Evolutionary conservation across 2,888 invertebrate species (phyloP).

Genomic region (Cheilosia vulpina): DNA sequence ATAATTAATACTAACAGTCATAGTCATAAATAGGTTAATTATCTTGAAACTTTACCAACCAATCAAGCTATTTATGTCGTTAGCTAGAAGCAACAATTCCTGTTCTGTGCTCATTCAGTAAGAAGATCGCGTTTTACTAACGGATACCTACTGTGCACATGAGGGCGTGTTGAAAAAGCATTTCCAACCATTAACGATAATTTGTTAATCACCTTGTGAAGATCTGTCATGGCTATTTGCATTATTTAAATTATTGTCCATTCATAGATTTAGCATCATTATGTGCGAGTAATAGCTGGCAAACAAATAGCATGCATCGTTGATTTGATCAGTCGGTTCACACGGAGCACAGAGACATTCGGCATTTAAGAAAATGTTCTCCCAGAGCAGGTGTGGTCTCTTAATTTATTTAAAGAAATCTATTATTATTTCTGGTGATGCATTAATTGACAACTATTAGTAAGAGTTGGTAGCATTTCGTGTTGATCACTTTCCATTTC

Average conservation of each 20-base stretch:
- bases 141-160: background rate
- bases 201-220: background rate
- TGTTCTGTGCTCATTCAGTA: background rate
- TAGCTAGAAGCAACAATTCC: background rate
- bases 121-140: background rate
- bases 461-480: background rate
- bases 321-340: too few species aligned
- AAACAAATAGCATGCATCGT: too few species aligned
- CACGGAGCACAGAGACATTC: too few species aligned
- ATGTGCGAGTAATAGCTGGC: background rate
- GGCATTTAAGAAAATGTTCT: too few species aligned
- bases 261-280: background rate
- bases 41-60: background rate
- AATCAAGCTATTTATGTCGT: background rate
- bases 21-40: conserved; percentile 4
- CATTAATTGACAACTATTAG: background rate
- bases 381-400: too few species aligned
- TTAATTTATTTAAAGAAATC: too few species aligned
- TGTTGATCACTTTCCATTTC: background rate
- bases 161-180: background rate
- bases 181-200: background rate
- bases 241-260: background rate
- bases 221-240: background rate
- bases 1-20: background rate
- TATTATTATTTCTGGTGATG: background rate